A percentile compares a stretch with the other conserved stretches of the same genome.
Conservation (phyloP, 2,888 invertebrate genomes). For the Zhengitettix transpicula region DNA sequence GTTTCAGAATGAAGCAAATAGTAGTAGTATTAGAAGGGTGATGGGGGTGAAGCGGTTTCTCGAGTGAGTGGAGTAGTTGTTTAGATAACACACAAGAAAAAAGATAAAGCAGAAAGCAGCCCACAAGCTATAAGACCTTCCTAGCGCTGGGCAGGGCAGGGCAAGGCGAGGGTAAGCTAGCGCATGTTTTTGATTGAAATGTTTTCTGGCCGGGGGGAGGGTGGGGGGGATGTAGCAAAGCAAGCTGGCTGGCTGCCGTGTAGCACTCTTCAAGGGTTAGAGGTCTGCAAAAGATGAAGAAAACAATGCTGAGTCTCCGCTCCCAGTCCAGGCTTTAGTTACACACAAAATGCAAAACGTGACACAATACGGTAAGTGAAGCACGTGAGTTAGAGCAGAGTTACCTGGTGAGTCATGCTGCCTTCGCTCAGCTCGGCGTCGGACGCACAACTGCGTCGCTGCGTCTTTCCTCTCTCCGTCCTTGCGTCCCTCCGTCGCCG, state of each 20-base stretch:
- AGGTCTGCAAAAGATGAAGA: conserved; percentile 15
- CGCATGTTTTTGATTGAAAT: conserved; percentile 12
- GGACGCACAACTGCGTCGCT: too few species aligned
- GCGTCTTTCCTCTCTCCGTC: too few species aligned
- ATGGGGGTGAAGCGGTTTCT: neutral
- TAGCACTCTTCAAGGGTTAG: conserved; percentile 15
- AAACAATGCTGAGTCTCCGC: conserved; percentile 13
- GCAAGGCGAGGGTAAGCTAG: conserved; percentile 13
- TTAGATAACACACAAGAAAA: conserved; percentile 5
- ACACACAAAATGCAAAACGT: too few species aligned
- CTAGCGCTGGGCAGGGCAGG: conserved; percentile 10
- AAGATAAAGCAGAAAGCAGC: conserved; percentile 8
- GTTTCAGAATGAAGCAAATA: too few species aligned
- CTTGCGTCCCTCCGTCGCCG: too few species aligned
- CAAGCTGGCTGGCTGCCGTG: conserved; percentile 25
- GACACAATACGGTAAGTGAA: too few species aligned
- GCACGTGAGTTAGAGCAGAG: too few species aligned
- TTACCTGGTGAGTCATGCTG: too few species aligned
- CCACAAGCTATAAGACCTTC: conserved; percentile 11
- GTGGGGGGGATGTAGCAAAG: conserved; percentile 29
- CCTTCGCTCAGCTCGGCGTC: too few species aligned
- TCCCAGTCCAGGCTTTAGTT: neutral
- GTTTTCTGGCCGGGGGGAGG: conserved; percentile 10
- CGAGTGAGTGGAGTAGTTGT: neutral
- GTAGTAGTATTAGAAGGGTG: too few species aligned